Base-by-base conservation (phyloP, 2,888 invertebrate species). In the Lasioglossum marginatum region DNA sequence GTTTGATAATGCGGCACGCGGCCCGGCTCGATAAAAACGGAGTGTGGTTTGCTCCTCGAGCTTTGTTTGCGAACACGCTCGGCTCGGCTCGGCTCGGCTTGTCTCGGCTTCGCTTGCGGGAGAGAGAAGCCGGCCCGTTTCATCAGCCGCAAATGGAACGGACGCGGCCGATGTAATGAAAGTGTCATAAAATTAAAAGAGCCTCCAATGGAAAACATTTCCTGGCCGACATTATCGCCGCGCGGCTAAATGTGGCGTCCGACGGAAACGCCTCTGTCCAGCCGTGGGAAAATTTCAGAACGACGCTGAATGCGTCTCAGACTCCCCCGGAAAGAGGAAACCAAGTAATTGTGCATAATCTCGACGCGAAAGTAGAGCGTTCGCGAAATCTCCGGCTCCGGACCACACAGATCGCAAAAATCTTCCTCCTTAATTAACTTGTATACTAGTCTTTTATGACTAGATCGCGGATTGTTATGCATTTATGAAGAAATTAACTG, bases 101-200 rank as follows among this genome's bases (percentile, higher is more conserved):
- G 31, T n/a, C 60, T 60, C 27, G 60, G 52, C 52, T 52, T 1
- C 23, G 23, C 10, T 52, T 52, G 52, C 10, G 6, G 3, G 23
- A 52, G 27, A 31, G 60, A 57, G 27, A 27, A 27, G 5, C 60
- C 43, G 82, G 31, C 31, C 77, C 73, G 57, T 85, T 80, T 80
- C 79, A 85, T 83, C 68, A 72, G 60, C 68, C 68, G 81, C 85
- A 79, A 86, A 85, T 86, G 86, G 81, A 86, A 79, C 85, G 76
- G 85, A 31, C 68, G 52, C 68, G 52, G 52, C 52, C 10, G 52
- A 31, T 60, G 81, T 81, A 81, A 86, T 79, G 85, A 85, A 85
- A 86, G 78, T 81, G 85, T 85, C 85, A 79, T 85, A 45, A 83
- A 85, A 85, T 85, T 85, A 84, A 84, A 85, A 84, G 84, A 77